Base-by-base conservation (phyloP, 2,797 vertebrate species). In the Cryptoblepharus egeriae region DNA sequence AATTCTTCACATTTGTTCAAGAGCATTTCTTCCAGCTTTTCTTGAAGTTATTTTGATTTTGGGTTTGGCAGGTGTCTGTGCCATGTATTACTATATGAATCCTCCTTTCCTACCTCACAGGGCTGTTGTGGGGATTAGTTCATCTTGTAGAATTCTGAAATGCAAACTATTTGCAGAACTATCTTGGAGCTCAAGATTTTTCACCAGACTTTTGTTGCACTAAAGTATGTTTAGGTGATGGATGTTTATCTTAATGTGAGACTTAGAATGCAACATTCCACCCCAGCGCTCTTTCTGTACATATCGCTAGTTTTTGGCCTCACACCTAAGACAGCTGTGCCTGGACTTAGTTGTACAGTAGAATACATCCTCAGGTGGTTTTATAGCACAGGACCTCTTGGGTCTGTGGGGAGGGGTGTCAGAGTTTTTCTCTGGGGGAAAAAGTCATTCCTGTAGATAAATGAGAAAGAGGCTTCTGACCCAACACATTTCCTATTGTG, bases 101-200 rank as follows among this genome's bases (percentile, higher is more conserved):
- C 88, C 84, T 91, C 88, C 88, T 92, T 88, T 89, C 90, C 90
- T 93, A 91, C 85, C 90, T 92, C 90, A 89, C 90, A 93, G 90
- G 87, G 91, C 42, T 93, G 87, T 93, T 92, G 91, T 92, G 91
- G 65, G 90, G 93, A 52, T 91, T 89, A 86, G 87, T 79, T 77
- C 88, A 87, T 88, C 49, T 90, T 88, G 45, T 85, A 87, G 80
- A 87, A 87, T 90, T 93, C 86, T 80, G 87, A 78, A 84, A 88
- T 80, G 42, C 88, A 89, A 91, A 91, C 80, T 78, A 0, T 63
- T 3, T 87, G 80, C 64, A 69, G 86, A 90, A 88, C 90, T 91
- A 92, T 86, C 45, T 88, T 32, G 86, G 80, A 89, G 82, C 80
- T 78, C 71, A 73, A 69, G 0, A 55, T 37, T 80, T 91, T 72